Evolutionary conservation across 1,140 invertebrate species (phyloP).

Genomic region (Macrotrachela quadricornifera): DNA sequence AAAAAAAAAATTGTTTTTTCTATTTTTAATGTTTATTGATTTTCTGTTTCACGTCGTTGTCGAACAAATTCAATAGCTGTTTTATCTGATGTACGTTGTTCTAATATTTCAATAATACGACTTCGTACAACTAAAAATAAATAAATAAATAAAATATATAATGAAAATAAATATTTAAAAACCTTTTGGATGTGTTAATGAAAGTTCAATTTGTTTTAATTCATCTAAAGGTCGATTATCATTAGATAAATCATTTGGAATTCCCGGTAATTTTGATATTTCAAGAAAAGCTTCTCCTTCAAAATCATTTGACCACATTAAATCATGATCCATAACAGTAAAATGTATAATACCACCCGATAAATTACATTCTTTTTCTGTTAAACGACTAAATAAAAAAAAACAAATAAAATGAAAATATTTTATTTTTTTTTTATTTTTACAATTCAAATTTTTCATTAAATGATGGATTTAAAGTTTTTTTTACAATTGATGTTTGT

Average conservation of each 20-base stretch:
- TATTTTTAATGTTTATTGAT: too few species aligned
- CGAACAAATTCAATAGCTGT: conserved; percentile 1
- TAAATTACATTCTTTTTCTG: conserved; percentile 51
- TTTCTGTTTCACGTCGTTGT: background rate
- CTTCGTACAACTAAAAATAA: background rate
- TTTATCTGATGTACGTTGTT: background rate
- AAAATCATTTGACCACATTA: conserved; percentile 79
- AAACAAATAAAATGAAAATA: background rate
- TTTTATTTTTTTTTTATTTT: background rate
- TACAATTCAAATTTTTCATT: conserved; percentile 88
- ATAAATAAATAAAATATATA: background rate
- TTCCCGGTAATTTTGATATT: conserved; percentile 36
- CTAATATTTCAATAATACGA: conserved; percentile 2
- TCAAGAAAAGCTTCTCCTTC: conserved; percentile 78
- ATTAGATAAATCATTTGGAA: conserved; percentile 13
- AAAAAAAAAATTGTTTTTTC: too few species aligned
- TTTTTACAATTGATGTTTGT: conserved; percentile 78
- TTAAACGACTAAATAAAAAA: conserved; percentile 42
- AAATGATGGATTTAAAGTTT: conserved; percentile 75
- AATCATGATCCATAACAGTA: conserved; percentile 88
- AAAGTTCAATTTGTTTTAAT: conserved; percentile 1
- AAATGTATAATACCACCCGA: conserved; percentile 61
- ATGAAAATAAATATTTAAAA: background rate
- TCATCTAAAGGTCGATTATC: background rate
- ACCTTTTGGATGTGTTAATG: background rate